Conservation (phyloP, 2,113 vertebrate genomes). For the Lycaon pictus region DNA sequence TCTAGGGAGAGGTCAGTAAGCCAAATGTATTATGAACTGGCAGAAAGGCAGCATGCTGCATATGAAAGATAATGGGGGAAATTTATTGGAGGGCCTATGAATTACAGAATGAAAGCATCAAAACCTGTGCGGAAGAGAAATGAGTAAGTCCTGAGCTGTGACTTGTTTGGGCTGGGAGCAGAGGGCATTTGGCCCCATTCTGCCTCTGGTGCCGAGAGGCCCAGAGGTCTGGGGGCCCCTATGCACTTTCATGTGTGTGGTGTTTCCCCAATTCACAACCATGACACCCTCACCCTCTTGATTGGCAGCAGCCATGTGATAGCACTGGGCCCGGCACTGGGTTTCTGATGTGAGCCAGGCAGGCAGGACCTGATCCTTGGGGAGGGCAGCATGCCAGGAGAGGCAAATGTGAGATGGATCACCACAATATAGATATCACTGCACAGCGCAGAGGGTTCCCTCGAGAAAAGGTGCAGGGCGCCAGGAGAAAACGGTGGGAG, state of each 20-base stretch:
- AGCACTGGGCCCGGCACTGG: background rate
- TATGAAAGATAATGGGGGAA: conserved; percentile 70
- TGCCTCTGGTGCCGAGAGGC: background rate
- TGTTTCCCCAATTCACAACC: accelerated
- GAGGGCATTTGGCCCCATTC: background rate
- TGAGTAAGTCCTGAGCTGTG: background rate
- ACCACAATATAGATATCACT: background rate
- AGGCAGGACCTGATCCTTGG: background rate
- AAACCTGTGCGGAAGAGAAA: background rate
- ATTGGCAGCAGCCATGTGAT: background rate
- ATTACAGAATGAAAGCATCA: conserved; percentile 57
- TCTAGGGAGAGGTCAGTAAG: conserved; percentile 5
- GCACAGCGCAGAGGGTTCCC: background rate
- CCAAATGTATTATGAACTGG: conserved; percentile 65
- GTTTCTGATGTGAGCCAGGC: background rate
- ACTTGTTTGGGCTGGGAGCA: background rate
- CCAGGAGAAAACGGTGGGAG: background rate
- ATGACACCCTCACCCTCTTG: background rate
- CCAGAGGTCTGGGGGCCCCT: background rate
- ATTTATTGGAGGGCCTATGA: conserved; percentile 58
- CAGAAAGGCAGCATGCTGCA: background rate
- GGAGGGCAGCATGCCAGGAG: background rate
- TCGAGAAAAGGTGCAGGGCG: background rate
- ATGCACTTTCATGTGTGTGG: accelerated
- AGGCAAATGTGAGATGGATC: background rate